Conservation (phyloP, 2,888 invertebrate genomes). For the Pyrrhosoma nymphula region DNA sequence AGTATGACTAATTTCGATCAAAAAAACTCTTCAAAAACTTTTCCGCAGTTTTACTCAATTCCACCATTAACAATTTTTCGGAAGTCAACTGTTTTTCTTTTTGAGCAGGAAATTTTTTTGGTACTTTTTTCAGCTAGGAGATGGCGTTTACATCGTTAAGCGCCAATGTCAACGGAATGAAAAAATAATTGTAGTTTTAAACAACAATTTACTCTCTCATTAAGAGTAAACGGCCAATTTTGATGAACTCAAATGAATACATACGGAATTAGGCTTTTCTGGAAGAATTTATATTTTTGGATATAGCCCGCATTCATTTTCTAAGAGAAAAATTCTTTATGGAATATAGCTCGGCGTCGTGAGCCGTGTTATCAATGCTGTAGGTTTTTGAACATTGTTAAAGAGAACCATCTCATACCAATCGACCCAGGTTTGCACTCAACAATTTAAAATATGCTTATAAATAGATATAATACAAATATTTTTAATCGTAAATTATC, state of each 20-base stretch:
- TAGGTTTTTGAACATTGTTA: neutral
- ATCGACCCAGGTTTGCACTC: neutral
- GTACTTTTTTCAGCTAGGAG: constrained; percentile 57
- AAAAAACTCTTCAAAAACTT: neutral
- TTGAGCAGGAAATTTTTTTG: constrained; percentile 39
- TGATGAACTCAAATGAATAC: neutral
- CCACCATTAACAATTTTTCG: constrained; percentile 51
- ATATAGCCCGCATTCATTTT: neutral
- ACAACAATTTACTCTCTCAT: neutral
- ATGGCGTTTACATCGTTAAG: constrained; percentile 67
- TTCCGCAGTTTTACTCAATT: neutral
- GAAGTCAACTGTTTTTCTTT: constrained; percentile 57
- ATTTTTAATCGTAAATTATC: neutral
- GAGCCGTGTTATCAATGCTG: no score
- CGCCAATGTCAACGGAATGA: constrained; percentile 63
- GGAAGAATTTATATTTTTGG: neutral
- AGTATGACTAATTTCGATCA: neutral
- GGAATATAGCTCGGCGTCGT: neutral
- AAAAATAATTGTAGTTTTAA: constrained; percentile 52
- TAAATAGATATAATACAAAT: neutral
- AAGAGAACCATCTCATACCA: neutral
- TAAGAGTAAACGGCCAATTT: neutral
- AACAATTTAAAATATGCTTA: neutral
- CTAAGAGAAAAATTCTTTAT: neutral
- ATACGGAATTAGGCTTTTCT: neutral